Base-by-base conservation (phyloP, 1,140 invertebrate species). In the Drosophila bocqueti region DNA sequence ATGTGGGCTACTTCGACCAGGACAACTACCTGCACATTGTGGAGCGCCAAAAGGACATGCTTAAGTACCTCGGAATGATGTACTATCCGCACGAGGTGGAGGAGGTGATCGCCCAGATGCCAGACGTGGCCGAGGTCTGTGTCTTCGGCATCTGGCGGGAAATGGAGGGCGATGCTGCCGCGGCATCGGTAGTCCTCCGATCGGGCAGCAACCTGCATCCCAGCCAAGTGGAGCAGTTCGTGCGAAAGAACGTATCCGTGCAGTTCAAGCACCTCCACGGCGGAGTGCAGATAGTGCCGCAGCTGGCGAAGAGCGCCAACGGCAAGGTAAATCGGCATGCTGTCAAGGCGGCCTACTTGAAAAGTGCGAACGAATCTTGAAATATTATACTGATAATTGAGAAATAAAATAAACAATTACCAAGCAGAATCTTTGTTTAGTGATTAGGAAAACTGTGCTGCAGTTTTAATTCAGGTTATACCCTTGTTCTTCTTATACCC, bases 1-100 rank as follows among this genome's bases (percentile, higher is more conserved):
- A 96, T 80, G 85, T 96, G 55, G 96, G 95, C 18, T 94, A 94
- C 62, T 93, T 94, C 40, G 94, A 96, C 68, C 91, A 94, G 29
- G 91, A 95, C n/a, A 94, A 93, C 29, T 92, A 92, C 54, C 76
- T 95, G 42, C 94, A 93, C 69, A 94, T 96, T 65, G 93, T 95
- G 6, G 95, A 96, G 75, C 91, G 96, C 43, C 92, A 95, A 13
- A 96, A 96, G 80, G 95, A 96, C 80, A 91, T 94, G 46, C 94
- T 95, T 3, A 93, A 93, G 62, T 93, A 83, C 21, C 58, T 83
- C 18, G 93, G 92, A 21, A 89, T 90, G 74, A 93, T 93, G 63
- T 93, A 93, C 72, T 92, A 79, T 38, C 92, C 92, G 2, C 83
- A 92, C 21, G 92, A 93, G 31, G 79, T 93, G 18, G 92, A 93